These are phyloP conservation scores for Catalaphyllia jardinei DNA, from an alignment of 64 coral and sea anemone species.

Conservation along the genomic window DNA sequence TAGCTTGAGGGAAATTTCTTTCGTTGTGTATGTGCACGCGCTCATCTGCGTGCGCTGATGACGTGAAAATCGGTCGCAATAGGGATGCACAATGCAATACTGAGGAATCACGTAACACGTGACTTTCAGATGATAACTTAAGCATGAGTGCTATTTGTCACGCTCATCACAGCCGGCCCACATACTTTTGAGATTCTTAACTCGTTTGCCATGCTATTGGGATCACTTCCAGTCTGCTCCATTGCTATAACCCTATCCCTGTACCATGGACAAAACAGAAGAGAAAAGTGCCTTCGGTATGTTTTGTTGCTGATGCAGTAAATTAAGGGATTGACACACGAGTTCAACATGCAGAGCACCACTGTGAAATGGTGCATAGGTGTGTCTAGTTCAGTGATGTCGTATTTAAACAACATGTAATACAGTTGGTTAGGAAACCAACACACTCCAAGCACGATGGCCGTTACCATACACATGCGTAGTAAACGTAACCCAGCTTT, in stretches of 20 bases:
- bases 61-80: too few species aligned
- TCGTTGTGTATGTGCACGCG: too few species aligned
- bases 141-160: not conserved
- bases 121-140: not conserved
- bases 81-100: too few species aligned
- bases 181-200: not conserved
- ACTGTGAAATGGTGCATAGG: slow-evolving; percentile 84
- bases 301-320: slow-evolving; percentile 78
- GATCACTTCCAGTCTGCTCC: slow-evolving; percentile 24
- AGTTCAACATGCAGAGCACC: slow-evolving; percentile 83
- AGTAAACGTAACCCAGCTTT: slow-evolving; percentile 75
- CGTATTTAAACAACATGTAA: slow-evolving; percentile 89
- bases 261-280: slow-evolving; percentile 59
- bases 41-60: too few species aligned
- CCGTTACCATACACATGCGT: slow-evolving; percentile 85
- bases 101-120: not conserved
- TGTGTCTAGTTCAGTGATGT: slow-evolving; percentile 61
- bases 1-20: too few species aligned
- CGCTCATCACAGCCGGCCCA: not conserved
- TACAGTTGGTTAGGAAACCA: slow-evolving; percentile 95
- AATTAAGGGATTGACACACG: slow-evolving; percentile 85
- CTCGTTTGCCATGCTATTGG: not conserved
- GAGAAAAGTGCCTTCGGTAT: slow-evolving; percentile 58
- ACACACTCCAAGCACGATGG: slow-evolving; percentile 62
- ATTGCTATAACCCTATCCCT: slow-evolving; percentile 13